Conservation (phyloP, 2,888 invertebrate species). For the Osmoderma eremita region DNA sequence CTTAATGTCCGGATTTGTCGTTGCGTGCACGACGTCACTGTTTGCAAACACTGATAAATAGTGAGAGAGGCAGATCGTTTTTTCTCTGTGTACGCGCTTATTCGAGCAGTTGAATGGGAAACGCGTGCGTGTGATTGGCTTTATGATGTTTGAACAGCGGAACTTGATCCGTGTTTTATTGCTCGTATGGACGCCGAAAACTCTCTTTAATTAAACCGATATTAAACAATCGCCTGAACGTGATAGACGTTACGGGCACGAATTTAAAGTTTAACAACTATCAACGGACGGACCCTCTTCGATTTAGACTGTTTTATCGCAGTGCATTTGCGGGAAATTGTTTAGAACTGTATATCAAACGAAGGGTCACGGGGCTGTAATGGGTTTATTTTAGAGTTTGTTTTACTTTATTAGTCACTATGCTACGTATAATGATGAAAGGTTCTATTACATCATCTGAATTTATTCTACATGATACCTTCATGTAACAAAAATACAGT, state of each 20-base stretch:
- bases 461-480: no score
- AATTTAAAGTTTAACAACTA: constrained; percentile 38
- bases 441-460: no score
- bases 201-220: constrained; percentile 52
- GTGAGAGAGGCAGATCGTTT: constrained; percentile 49
- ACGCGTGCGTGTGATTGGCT: constrained; percentile 46
- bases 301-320: constrained; percentile 20
- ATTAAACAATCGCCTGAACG: constrained; percentile 46
- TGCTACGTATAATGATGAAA: no score
- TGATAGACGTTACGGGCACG: constrained; percentile 38
- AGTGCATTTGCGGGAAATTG: background rate
- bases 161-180: constrained; percentile 54
- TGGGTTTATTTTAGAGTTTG: no score
- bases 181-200: constrained; percentile 45
- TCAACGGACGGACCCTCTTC: background rate
- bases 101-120: constrained; percentile 27
- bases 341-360: constrained; percentile 2
- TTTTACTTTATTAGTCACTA: no score
- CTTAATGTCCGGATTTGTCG: constrained; percentile 65
- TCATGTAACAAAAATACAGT: no score
- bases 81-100: constrained; percentile 47
- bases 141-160: constrained; percentile 57
- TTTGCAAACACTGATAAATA: constrained; percentile 65
- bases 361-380: no score
- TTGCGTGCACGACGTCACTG: constrained; percentile 61